Base-by-base conservation (phyloP, 2,888 invertebrate species). In the Cantharis rustica region DNA sequence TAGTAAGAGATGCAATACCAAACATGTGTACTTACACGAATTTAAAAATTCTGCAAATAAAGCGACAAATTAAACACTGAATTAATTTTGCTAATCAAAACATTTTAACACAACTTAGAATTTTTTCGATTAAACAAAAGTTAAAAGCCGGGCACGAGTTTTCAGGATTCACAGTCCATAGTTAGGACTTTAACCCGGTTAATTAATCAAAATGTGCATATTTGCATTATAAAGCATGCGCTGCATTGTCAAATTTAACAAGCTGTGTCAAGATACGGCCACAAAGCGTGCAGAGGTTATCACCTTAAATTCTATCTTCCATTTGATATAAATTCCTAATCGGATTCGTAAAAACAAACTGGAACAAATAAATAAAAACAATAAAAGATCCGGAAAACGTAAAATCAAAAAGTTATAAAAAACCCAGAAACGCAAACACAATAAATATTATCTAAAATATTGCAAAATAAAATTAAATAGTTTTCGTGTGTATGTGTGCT, bases 141-240 rank as follows among this genome's bases (percentile, higher is more conserved):
- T 69, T 62, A 68, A 20, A 62, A 15, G 47, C 31, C 17, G 64
- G 63, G 63, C 70, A 64, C 70, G 74, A 73, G 23, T 62, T 69
- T 73, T 74, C 70, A 75, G 75, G 75, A 75, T 68, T 75, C 69
- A 71, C 75, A 75, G 75, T 71, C 23, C 16, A 27, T 68, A 68
- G 26, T 16, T 16, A 73, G 74, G 74, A 64, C 74, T 74, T 74
- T 74, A 74, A 74, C 74, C 73, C 61, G 70, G 61, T 74, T 70
- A 74, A 74, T 74, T 74, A 74, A 63, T 64, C 70, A 16, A 66
- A 74, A 70, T 70, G 31, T 74, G 74, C 70, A 74, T 64, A 75
- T 75, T 75, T 72, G 75, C 75, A 75, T 72, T 68, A 69, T 75
- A 72, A 72, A 75, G 69, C 69, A 31, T 71, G 70, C 68, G 75